A percentile compares a stretch with the other conserved stretches of the same genome.
Evolutionary conservation across 1,140 invertebrate genomes (phyloP).

Genomic region (Monomorium pharaonis): DNA sequence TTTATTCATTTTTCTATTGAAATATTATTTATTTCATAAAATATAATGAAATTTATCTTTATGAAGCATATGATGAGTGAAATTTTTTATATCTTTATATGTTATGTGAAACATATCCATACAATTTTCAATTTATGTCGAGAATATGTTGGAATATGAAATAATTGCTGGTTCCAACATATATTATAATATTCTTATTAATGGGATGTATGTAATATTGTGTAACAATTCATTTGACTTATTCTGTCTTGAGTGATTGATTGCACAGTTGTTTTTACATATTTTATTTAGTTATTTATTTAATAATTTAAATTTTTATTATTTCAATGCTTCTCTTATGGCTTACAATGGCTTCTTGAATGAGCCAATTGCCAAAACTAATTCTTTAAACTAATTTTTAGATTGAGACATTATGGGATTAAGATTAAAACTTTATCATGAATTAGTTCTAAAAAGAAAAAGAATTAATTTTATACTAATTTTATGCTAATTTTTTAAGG

Average conservation of each 20-base stretch:
- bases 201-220: neutral
- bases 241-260: neutral
- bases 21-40: neutral
- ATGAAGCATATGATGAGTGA: neutral
- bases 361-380: neutral
- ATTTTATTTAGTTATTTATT: no score
- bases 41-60: neutral
- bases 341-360: neutral
- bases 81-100: neutral
- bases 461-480: no score
- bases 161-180: constrained; percentile 31
- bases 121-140: neutral
- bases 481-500: neutral
- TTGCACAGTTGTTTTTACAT: neutral
- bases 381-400: neutral
- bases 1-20: neutral
- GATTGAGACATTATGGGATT: neutral
- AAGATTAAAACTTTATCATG: neutral
- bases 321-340: neutral
- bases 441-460: no score
- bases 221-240: neutral
- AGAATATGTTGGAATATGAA: constrained; percentile 34
- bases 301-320: neutral
- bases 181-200: neutral
- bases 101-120: neutral